Evolutionary conservation across 2,888 invertebrate species (phyloP).

Genomic region (Trichogramma evanescens): DNA sequence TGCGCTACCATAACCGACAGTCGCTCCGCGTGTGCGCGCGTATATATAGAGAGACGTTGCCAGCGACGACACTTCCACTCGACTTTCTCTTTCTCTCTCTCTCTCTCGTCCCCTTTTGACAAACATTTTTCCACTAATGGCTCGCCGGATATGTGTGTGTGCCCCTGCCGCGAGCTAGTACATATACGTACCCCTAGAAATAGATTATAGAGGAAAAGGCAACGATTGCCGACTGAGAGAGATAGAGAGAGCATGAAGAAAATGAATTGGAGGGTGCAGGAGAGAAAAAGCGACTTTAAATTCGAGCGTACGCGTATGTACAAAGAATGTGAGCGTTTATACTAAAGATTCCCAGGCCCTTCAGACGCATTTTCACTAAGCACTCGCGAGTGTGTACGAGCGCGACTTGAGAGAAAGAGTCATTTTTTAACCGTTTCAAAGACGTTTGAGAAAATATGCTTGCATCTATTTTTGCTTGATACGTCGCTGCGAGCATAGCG

Average conservation of each 20-base stretch:
- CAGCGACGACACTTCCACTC: constrained; percentile 7
- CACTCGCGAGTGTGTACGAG: not conserved
- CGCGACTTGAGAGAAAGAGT: constrained; percentile 1
- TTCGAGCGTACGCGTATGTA: too few species aligned
- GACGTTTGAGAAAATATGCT: not conserved
- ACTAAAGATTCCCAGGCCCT: constrained; percentile 12
- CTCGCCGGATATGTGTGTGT: constrained; percentile 21
- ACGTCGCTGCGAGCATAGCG: not conserved
- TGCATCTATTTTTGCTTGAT: not conserved
- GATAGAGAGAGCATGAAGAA: not conserved
- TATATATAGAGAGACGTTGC: not conserved
- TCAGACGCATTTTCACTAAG: constrained; percentile 13
- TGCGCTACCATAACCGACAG: too few species aligned
- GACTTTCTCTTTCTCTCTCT: constrained; percentile 21
- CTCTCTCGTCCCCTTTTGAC: constrained; percentile 33
- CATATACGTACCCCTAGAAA: constrained; percentile 8
- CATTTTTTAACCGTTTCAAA: not conserved
- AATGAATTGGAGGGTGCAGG: constrained; percentile 10
- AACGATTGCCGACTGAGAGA: not conserved
- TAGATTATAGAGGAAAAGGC: constrained; percentile 10
- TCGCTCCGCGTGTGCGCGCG: not conserved
- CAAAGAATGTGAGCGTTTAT: constrained; percentile 5
- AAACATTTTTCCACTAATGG: constrained; percentile 48
- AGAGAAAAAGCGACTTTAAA: constrained; percentile 7
- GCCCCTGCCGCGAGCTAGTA: not conserved